Percentiles rank a stretch among this genome's conserved stretches.
Conservation (phyloP, 2,888 invertebrate genomes). For the Pyrocoelia pectoralis region DNA sequence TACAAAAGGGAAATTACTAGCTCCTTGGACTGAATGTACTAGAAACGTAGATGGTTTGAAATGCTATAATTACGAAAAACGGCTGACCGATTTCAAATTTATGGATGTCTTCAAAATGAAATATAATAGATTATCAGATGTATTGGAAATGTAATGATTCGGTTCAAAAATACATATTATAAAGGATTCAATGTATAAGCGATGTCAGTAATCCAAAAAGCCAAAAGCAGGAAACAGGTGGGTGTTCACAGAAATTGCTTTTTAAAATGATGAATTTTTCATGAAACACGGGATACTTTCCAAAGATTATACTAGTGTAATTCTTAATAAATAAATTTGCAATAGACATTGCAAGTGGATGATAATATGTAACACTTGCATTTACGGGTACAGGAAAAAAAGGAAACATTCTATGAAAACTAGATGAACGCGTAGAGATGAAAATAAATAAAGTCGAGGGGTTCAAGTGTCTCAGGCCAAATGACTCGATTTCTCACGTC, state of each 20-base stretch:
- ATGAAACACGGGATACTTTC: conserved; percentile 18
- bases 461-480: conserved; percentile 46
- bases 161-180: conserved; percentile 14
- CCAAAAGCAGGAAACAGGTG: conserved; percentile 19
- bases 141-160: conserved; percentile 3
- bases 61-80: too few relatives aligned
- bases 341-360: conserved; percentile 15
- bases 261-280: conserved; percentile 25
- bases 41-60: too few relatives aligned
- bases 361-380: conserved; percentile 7
- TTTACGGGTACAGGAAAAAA: conserved; percentile 10
- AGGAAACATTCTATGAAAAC: conserved; percentile 28
- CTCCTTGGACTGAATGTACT: too few relatives aligned
- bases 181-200: conserved; percentile 11
- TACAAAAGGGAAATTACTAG: too few relatives aligned
- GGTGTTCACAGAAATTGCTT: conserved; percentile 24
- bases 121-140: too few relatives aligned
- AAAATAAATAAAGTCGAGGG: conserved; percentile 48
- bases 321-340: conserved; percentile 19
- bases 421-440: conserved; percentile 39
- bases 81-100: too few relatives aligned
- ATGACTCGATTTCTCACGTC: conserved; percentile 50
- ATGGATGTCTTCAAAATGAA: too few relatives aligned
- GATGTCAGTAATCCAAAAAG: conserved; percentile 12
- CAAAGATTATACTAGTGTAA: conserved; percentile 17